Evolutionary conservation across 2,797 vertebrate genomes (phyloP).

Genomic region (Gouania willdenowi): DNA sequence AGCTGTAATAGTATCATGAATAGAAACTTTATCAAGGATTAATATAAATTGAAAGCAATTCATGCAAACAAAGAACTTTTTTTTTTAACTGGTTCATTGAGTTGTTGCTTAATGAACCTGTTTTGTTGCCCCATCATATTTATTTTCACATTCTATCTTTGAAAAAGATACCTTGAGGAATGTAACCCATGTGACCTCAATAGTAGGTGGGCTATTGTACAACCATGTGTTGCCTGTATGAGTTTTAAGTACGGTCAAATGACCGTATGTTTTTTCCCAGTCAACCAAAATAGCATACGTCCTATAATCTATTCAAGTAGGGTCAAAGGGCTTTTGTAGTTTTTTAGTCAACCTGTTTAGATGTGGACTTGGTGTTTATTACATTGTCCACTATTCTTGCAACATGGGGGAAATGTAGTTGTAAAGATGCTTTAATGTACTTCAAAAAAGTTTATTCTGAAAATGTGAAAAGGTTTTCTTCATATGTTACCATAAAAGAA

Average conservation of each 20-base stretch:
- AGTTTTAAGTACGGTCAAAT: conserved; percentile 20
- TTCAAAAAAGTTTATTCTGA: no score
- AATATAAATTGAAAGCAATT: background rate
- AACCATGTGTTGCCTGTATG: conserved; percentile 17
- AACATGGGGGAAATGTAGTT: background rate
- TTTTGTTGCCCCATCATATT: no score
- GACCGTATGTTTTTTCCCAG: conserved; percentile 14
- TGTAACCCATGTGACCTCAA: conserved; percentile 9
- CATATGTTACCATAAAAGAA: background rate
- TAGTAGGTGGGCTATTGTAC: conserved; percentile 18
- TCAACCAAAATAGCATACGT: conserved; percentile 11
- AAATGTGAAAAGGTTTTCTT: background rate
- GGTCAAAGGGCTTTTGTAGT: conserved; percentile 1
- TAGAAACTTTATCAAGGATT: conserved; percentile 20
- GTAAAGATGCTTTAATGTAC: background rate
- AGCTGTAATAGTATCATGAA: conserved; percentile 25
- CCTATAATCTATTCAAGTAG: background rate
- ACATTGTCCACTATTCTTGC: background rate
- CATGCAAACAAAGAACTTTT: background rate
- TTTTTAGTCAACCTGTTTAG: conserved; percentile 11
- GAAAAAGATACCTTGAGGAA: conserved; percentile 35
- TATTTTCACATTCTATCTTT: background rate
- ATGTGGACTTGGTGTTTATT: background rate
- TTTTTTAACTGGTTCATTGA: background rate
- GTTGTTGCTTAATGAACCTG: background rate